Evolutionary conservation across 2,113 vertebrate genomes (phyloP).

Genomic region (Larimichthys crocea): DNA sequence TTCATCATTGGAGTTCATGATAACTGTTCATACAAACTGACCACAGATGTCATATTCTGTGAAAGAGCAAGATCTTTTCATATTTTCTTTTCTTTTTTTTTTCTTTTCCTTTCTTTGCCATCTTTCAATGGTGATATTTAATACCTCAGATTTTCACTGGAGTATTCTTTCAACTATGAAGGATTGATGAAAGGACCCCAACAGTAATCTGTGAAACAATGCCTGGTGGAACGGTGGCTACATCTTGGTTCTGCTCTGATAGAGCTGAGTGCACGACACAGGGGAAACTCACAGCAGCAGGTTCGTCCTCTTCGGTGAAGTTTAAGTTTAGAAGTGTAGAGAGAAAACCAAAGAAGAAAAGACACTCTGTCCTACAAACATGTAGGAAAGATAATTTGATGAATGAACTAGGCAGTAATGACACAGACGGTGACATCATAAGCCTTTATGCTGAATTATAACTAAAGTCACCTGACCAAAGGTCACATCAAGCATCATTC

Average conservation of each 20-base stretch:
- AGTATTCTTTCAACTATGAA: background rate
- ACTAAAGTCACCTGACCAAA: slow-evolving; percentile 15
- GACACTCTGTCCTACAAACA: background rate
- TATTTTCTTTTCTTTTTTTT: too few species aligned
- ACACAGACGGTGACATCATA: background rate
- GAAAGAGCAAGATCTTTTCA: background rate
- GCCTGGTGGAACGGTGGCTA: background rate
- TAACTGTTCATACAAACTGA: background rate
- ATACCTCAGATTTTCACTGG: background rate
- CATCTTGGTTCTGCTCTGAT: slow-evolving; percentile 6
- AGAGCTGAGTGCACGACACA: background rate
- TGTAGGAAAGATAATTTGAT: background rate
- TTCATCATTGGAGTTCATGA: background rate
- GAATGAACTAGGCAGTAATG: slow-evolving; percentile 4
- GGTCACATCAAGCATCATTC: slow-evolving; percentile 8
- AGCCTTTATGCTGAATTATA: slow-evolving; percentile 9
- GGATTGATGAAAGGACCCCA: background rate
- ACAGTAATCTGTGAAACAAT: too few species aligned
- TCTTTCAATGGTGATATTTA: background rate
- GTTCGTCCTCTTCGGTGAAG: background rate
- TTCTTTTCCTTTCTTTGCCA: background rate
- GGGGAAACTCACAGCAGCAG: background rate
- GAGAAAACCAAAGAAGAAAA: background rate
- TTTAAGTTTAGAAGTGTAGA: background rate
- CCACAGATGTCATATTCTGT: background rate